A percentile compares a stretch with the other conserved stretches of the same genome.
phyloP scores from a whole-genome alignment of 2,888 invertebrate species.

The Cotesia congregata region DNA sequence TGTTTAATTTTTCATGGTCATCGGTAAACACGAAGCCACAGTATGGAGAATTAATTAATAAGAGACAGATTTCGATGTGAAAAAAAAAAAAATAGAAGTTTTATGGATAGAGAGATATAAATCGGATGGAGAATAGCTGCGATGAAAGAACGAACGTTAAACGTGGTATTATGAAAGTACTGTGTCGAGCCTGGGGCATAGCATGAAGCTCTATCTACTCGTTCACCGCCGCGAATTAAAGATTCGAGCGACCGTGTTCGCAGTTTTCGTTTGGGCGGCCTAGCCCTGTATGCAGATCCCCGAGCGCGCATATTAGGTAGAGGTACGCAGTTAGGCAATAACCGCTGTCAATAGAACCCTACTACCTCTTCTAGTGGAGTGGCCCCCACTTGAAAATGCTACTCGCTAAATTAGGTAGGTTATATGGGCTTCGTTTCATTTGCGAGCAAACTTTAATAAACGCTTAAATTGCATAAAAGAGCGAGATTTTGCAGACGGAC shows the following conservation, averaged over 20 bases:
- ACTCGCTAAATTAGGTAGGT: slow-evolving; percentile 71
- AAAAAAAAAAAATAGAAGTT: slow-evolving; percentile 34
- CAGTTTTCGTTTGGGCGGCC: slow-evolving; percentile 67
- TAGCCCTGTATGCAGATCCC: slow-evolving; percentile 66
- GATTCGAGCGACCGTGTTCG: slow-evolving; percentile 67
- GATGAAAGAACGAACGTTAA: slow-evolving; percentile 35
- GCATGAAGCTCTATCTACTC: slow-evolving; percentile 40
- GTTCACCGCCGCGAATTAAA: slow-evolving; percentile 61
- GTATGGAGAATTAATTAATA: slow-evolving; percentile 21
- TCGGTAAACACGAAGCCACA: not conserved
- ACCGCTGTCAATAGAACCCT: slow-evolving; percentile 70
- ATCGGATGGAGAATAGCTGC: slow-evolving; percentile 14
- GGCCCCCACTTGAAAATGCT: slow-evolving; percentile 70
- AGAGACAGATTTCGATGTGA: slow-evolving; percentile 43
- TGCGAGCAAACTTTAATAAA: slow-evolving; percentile 72
- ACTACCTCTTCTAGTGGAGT: slow-evolving; percentile 60
- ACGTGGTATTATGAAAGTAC: slow-evolving; percentile 48
- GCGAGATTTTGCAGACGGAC: slow-evolving; percentile 70
- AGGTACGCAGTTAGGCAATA: slow-evolving; percentile 71
- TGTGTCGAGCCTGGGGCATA: slow-evolving; percentile 37
- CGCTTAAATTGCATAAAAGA: slow-evolving; percentile 71
- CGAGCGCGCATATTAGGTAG: slow-evolving; percentile 70
- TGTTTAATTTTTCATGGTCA: not conserved
- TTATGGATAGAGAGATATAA: slow-evolving; percentile 9
- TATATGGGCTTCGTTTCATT: slow-evolving; percentile 71